phyloP scores from a whole-genome alignment of 2,113 vertebrate species.

The Oreochromis niloticus region DNA sequence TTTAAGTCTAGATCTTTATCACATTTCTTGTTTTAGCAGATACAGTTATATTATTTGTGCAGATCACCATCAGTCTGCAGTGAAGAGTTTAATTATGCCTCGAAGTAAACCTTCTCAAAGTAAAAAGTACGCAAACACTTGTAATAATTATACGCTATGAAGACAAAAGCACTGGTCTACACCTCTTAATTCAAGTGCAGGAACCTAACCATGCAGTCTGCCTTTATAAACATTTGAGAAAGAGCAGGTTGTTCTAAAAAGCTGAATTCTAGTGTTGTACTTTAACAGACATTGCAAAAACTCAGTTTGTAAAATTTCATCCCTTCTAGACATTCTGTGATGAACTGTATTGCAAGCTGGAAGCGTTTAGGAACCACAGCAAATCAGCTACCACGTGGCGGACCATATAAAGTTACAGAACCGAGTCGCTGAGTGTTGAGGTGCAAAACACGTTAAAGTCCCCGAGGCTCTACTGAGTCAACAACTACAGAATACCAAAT shows the following conservation, averaged over 20 bases:
- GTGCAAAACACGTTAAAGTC: neutral
- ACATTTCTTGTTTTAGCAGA: neutral
- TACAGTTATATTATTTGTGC: neutral
- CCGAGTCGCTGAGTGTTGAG: neutral
- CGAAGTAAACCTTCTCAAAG: neutral
- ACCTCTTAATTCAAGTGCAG: neutral
- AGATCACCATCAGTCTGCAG: neutral
- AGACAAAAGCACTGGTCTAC: neutral
- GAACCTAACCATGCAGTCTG: neutral
- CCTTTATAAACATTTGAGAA: neutral
- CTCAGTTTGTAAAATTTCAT: neutral
- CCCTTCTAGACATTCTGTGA: accelerated
- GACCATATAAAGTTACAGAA: neutral
- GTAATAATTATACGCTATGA: neutral
- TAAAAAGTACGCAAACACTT: neutral
- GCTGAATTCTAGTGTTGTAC: neutral
- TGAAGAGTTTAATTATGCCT: neutral
- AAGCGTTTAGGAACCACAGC: neutral
- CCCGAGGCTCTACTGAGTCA: neutral
- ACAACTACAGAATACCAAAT: neutral
- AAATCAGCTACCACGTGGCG: neutral
- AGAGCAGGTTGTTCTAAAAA: neutral
- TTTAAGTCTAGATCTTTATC: neutral
- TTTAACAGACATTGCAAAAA: neutral
- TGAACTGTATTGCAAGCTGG: neutral